phyloP scores from a whole-genome alignment of 2,888 invertebrate genomes.

The Eretmocerus hayati region DNA sequence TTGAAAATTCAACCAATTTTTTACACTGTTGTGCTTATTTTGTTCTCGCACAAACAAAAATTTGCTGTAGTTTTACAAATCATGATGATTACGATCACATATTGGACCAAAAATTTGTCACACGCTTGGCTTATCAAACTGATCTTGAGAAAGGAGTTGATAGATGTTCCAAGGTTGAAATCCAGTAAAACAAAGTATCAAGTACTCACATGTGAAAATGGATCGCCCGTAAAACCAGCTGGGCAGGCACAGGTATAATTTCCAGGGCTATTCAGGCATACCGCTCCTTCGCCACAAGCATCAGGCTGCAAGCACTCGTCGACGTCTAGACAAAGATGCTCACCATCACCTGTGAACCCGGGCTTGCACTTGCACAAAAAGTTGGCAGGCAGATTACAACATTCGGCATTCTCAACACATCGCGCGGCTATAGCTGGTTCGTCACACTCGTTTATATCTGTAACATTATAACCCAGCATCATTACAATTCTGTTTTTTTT shows the following conservation, averaged over 20 bases:
- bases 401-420: conserved; percentile 87
- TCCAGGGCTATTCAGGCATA: conserved; percentile 77
- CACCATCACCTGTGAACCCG: conserved; percentile 86
- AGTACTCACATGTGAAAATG: conserved; percentile 58
- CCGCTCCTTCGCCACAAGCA: conserved; percentile 73
- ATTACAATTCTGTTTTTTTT: too few relatives aligned
- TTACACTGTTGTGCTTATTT: too few relatives aligned
- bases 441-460: conserved; percentile 92
- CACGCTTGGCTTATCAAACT: too few relatives aligned
- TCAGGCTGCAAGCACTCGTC: conserved; percentile 79
- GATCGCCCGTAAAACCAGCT: conserved; percentile 77
- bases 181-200: too few relatives aligned
- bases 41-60: too few relatives aligned
- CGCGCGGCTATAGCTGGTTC: conserved; percentile 75
- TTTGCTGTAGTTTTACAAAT: too few relatives aligned
- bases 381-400: conserved; percentile 90
- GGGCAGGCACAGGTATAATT: conserved; percentile 83
- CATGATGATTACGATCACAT: too few relatives aligned
- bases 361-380: conserved; percentile 90
- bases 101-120: too few relatives aligned
- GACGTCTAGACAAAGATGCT: conserved; percentile 79
- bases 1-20: too few relatives aligned
- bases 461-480: too few relatives aligned
- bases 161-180: too few relatives aligned
- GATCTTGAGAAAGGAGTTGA: too few relatives aligned